Conservation (phyloP, 2,888 invertebrate genomes). For the Troilus luridus region DNA sequence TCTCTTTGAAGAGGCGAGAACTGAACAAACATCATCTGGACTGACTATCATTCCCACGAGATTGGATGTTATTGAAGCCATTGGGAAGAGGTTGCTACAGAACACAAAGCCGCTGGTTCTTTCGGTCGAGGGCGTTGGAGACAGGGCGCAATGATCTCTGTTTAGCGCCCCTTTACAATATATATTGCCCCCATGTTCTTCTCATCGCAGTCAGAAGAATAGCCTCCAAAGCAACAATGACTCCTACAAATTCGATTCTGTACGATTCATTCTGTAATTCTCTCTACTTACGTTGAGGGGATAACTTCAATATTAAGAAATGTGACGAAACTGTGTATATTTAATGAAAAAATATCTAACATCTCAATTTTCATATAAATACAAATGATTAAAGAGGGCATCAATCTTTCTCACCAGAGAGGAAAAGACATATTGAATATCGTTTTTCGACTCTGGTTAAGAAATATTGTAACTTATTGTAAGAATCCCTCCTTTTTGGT, state of each 20-base stretch:
- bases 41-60: neutral
- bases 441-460: too few species aligned
- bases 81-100: neutral
- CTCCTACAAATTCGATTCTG: neutral
- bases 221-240: neutral
- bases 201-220: neutral
- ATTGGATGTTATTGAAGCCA: neutral
- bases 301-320: too few species aligned
- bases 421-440: too few species aligned
- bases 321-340: too few species aligned
- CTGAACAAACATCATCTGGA: neutral
- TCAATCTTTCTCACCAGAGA: too few species aligned
- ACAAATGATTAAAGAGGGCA: too few species aligned
- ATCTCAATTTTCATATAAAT: too few species aligned
- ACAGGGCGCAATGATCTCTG: neutral
- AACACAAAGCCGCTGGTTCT: conserved; percentile 8
- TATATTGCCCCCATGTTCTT: neutral
- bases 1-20: neutral
- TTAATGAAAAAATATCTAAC: too few species aligned
- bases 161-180: neutral
- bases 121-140: neutral
- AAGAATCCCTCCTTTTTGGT: too few species aligned
- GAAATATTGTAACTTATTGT: too few species aligned
- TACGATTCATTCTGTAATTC: neutral
- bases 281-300: too few species aligned